These are phyloP conservation scores for Heterodera carotae DNA, from an alignment of 1,140 invertebrate genomes.

Conservation along the genomic window DNA sequence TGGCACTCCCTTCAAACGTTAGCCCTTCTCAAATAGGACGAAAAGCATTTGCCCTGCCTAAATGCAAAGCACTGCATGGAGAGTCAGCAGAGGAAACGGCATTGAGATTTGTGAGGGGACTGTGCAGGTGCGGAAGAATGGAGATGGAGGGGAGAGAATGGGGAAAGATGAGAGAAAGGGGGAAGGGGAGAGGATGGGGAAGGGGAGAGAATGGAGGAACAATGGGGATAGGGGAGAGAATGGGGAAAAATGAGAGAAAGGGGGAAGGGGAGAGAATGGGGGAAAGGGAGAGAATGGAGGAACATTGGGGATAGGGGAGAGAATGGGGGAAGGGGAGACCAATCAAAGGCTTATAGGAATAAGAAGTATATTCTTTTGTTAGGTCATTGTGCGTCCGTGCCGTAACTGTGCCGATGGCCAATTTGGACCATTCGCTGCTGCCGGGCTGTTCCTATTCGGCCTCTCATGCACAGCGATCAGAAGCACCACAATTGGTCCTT, in stretches of 20 bases:
- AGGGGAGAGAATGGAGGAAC: no score
- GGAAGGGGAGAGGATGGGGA: no score
- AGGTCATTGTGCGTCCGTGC: slow-evolving; percentile 2
- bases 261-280: no score
- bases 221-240: no score
- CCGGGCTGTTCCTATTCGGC: neutral
- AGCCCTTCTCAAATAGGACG: neutral
- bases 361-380: no score
- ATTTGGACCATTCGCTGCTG: slow-evolving; percentile 1
- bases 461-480: neutral
- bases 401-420: neutral
- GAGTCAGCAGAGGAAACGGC: slow-evolving; percentile 17
- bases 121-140: neutral
- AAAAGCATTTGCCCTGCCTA: slow-evolving; percentile 9
- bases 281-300: slow-evolving; percentile 1
- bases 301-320: no score
- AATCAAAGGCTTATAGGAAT: no score
- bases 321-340: no score
- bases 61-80: slow-evolving; percentile 1
- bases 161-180: no score
- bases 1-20: slow-evolving; percentile 6
- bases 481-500: slow-evolving; percentile 1
- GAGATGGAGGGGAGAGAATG: no score
- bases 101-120: slow-evolving; percentile 21
- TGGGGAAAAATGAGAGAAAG: no score